These are phyloP conservation scores for Macrobrachium rosenbergii DNA, from an alignment of 1,140 invertebrate genomes.

Conservation along the genomic window DNA sequence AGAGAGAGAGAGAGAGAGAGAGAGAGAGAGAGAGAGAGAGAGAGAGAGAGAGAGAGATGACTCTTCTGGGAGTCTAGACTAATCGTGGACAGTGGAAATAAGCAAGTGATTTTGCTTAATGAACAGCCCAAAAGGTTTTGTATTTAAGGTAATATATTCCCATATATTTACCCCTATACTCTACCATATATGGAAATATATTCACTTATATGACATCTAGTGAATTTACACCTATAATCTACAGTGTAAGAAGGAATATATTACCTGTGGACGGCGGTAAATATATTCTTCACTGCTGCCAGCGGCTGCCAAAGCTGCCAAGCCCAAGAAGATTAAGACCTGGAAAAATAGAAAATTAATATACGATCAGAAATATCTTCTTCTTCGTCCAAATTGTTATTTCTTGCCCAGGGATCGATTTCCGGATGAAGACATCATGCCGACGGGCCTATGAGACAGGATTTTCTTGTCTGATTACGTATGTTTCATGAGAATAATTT, in stretches of 20 bases:
- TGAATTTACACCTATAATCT: neutral
- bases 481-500: too few species aligned
- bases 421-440: too few species aligned
- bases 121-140: neutral
- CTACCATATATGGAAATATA: neutral
- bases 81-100: too few species aligned
- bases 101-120: neutral
- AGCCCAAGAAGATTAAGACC: conserved; percentile 21
- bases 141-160: neutral
- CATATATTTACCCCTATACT: neutral
- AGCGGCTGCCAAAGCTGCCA: conserved; percentile 24
- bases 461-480: too few species aligned
- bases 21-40: too few species aligned
- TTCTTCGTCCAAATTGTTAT: too few species aligned
- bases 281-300: conserved; percentile 12
- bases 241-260: neutral
- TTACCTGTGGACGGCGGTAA: conserved; percentile 16
- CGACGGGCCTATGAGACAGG: too few species aligned
- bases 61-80: too few species aligned
- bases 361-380: neutral
- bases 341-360: neutral
- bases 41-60: too few species aligned
- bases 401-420: too few species aligned
- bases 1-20: too few species aligned
- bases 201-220: neutral